These are phyloP conservation scores for Drosophila peninsularis DNA, from an alignment of 2,888 invertebrate species.

Conservation along the genomic window DNA sequence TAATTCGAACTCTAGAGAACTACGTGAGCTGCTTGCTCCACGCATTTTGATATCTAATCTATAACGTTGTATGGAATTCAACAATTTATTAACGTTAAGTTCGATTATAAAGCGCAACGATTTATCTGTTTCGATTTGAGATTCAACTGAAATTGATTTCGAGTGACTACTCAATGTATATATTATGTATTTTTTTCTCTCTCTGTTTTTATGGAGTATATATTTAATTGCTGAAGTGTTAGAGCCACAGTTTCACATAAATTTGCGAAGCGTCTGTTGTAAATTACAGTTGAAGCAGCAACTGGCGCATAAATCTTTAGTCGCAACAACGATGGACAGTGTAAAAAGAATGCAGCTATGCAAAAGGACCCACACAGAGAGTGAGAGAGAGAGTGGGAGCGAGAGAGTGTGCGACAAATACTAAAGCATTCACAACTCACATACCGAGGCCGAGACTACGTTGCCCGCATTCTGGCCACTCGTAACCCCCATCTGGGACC, in stretches of 20 bases:
- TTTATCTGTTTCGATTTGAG: constrained; percentile 14
- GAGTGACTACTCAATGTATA: constrained; percentile 19
- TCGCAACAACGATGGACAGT: constrained; percentile 45
- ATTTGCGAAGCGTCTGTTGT: constrained; percentile 64
- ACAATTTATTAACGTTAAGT: constrained; percentile 18
- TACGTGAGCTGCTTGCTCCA: constrained; percentile 12
- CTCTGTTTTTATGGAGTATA: constrained; percentile 31
- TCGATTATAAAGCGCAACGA: constrained; percentile 14
- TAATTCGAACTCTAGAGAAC: constrained; percentile 3
- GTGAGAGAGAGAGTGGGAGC: neutral
- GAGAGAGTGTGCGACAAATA: constrained; percentile 58
- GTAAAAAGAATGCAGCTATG: constrained; percentile 51
- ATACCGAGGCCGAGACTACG: constrained; percentile 19
- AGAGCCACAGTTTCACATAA: constrained; percentile 55
- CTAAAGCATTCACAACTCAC: constrained; percentile 56
- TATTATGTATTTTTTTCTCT: constrained; percentile 9
- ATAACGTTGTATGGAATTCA: constrained; percentile 7
- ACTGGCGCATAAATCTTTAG: constrained; percentile 69
- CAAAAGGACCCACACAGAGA: constrained; percentile 37
- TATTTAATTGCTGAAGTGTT: constrained; percentile 43
- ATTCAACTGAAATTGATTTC: constrained; percentile 34
- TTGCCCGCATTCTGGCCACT: constrained; percentile 15
- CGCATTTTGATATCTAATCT: constrained; percentile 18
- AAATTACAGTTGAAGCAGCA: constrained; percentile 73
- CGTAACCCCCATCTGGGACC: constrained; percentile 47